Evolutionary conservation across 2,113 vertebrate species (phyloP).

Genomic region (Daboia siamensis): DNA sequence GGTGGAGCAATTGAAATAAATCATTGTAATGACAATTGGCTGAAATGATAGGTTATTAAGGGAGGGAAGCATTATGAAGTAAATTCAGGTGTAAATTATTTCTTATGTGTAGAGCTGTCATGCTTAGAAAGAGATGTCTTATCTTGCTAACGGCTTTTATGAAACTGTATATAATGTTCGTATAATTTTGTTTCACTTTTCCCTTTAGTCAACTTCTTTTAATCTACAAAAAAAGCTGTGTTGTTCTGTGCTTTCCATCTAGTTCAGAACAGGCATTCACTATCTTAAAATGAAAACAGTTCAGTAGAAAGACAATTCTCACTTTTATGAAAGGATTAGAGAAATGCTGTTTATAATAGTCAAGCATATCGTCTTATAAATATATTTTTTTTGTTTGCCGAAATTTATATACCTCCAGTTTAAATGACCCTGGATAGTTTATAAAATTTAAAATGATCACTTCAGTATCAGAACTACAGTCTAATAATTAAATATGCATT

Average conservation of each 20-base stretch:
- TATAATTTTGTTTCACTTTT: not conserved
- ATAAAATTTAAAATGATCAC: not conserved
- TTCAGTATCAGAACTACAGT: not conserved
- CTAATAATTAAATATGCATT: not conserved
- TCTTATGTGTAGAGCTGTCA: constrained; percentile 7
- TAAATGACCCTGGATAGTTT: not conserved
- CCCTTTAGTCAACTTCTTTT: not conserved
- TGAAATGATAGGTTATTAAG: constrained; percentile 3
- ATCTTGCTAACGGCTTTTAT: not conserved
- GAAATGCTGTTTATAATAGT: not conserved
- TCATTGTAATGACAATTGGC: constrained; percentile 14
- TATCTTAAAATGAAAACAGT: not conserved
- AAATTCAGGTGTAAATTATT: constrained; percentile 26
- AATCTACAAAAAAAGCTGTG: not conserved
- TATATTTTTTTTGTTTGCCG: not conserved
- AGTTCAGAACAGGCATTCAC: not conserved
- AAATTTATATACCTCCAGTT: not conserved
- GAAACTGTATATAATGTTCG: not conserved
- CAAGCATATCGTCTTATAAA: not conserved
- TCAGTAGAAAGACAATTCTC: not conserved
- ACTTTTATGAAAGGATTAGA: not conserved
- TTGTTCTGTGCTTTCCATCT: not conserved
- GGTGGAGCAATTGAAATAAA: constrained; percentile 21
- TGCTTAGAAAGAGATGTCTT: not conserved
- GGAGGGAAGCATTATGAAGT: constrained; percentile 4